Evolutionary conservation across 2,113 vertebrate genomes (phyloP), one percentile per base, ranked within the genome.

Genomic region (Antigone vipio): DNA sequence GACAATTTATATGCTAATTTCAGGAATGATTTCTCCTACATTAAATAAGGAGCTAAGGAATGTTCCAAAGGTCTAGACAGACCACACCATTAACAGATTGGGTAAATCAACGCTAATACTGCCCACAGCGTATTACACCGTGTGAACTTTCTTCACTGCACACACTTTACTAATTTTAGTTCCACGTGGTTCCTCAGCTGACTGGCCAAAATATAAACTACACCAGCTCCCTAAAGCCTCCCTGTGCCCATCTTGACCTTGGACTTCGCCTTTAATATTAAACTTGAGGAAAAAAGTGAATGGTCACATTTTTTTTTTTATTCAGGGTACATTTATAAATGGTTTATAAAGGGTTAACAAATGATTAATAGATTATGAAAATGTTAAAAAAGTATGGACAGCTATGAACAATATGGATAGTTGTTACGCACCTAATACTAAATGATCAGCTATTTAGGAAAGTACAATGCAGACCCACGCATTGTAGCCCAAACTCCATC

Each of bases 11-110:
- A 97, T 98, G 97, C 97, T 98, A 98, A 98, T 98, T 97, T 90
- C 92, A 94, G 95, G 97, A 98, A 90, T 87, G 88, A 96, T 89
- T 97, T 97, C 96, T 97, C 94, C 95, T 85, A 77, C 97, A 94
- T 98, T 91, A 95, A 97, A 96, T 96, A 95, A 94, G 92, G 87
- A 93, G 86, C 95, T 90, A 66, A 98, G 97, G 98, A 98, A 98
- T 98, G 98, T 98, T 98, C 97, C 98, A 98, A 98, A 98, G 98
- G 97, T 98, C 98, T 71, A 87, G 71, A 97, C 95, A 88, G 91
- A 93, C 59, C 88, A 95, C 85, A 88, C 81, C 93, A 91, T 78
- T 88, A 94, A 95, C 96, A 92, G 96, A 92, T 93, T 75, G 95
- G 92, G 89, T 96, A 94, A 75, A 74, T 95, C 93, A 60, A 82